These are phyloP conservation scores for Caenorhabditis elegans DNA, from an alignment of 1,140 invertebrate genomes.

Conservation along the genomic window WBcel235 BX284605.5:7151501-7152000, in stretches of 20 bases:
- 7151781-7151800: no score
- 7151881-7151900: no score
- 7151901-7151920: no score
- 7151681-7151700: conserved; percentile 71
- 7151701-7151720: conserved; percentile 68
- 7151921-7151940: no score
- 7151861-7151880: no score
- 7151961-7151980: no score
- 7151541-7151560: conserved; percentile 77
- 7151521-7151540: conserved; percentile 80
- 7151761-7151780: no score
- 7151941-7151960: no score
- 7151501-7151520: conserved; percentile 20
- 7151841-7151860: no score
- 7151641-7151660: conserved; percentile 81
- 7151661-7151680: conserved; percentile 68
- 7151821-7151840: no score
- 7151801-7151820: no score
- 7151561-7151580: conserved; percentile 80
- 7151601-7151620: conserved; percentile 89
- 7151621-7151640: conserved; percentile 92
- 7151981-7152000: conserved; percentile 66
- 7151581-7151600: conserved; percentile 76
- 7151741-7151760: background rate
- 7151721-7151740: conserved; percentile 62